Conservation (phyloP, 2,888 invertebrate genomes). For the Rhingia rostrata region DNA sequence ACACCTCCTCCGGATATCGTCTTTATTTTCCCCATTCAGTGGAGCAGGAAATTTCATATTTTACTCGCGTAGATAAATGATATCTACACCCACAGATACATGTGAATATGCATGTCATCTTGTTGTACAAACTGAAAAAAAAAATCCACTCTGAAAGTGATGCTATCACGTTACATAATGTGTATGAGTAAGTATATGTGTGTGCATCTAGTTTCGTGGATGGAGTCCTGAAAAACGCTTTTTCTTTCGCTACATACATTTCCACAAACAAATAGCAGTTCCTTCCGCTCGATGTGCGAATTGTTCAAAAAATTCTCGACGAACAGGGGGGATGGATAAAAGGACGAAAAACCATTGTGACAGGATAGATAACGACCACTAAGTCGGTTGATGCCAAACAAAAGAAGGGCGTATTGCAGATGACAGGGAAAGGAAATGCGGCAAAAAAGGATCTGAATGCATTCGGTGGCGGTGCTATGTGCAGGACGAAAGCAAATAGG, state of each 20-base stretch:
- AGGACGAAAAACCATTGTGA: slow-evolving; percentile 6
- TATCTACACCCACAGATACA: not conserved
- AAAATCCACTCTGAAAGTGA: not conserved
- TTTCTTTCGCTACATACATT: not conserved
- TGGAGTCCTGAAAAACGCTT: slow-evolving; percentile 10
- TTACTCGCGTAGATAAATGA: not conserved
- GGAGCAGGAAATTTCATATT: slow-evolving; percentile 16
- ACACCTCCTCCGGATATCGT: not conserved
- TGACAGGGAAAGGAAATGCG: slow-evolving; percentile 28
- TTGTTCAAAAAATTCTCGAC: not conserved
- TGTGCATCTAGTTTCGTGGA: not conserved
- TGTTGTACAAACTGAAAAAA: not conserved
- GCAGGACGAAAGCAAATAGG: slow-evolving; percentile 6
- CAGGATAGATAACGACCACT: slow-evolving; percentile 40
- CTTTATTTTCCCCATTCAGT: slow-evolving; percentile 5
- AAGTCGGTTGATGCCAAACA: slow-evolving; percentile 35
- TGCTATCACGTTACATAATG: slow-evolving; percentile 14
- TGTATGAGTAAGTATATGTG: not conserved
- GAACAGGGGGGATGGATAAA: not conserved
- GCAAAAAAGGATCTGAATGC: slow-evolving; percentile 23
- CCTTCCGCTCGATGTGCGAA: slow-evolving; percentile 4
- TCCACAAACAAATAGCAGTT: not conserved
- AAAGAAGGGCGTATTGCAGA: slow-evolving; percentile 39
- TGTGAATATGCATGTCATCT: slow-evolving; percentile 9
- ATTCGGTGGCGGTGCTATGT: not conserved